Percentiles rank a stretch among this genome's conserved stretches.
These are phyloP conservation scores for Acrocephalus kingi DNA, from an alignment of 2,113 vertebrate genomes.

Conservation along the genomic window DNA sequence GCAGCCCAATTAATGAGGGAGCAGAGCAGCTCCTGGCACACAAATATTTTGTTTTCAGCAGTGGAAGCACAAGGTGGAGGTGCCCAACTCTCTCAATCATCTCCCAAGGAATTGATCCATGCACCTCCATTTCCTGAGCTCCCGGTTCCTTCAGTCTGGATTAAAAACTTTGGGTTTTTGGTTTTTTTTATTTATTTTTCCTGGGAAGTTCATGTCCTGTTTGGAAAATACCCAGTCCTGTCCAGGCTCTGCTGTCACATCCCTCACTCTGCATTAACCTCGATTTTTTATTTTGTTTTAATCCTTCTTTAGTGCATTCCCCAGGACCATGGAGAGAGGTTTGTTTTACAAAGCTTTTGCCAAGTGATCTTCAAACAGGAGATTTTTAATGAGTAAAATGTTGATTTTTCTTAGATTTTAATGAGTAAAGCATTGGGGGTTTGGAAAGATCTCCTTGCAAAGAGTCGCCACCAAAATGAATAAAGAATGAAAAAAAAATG, in stretches of 20 bases:
- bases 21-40: background rate
- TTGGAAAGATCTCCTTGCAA: background rate
- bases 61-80: background rate
- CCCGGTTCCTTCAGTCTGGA: background rate
- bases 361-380: background rate
- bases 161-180: background rate
- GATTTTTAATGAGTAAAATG: background rate
- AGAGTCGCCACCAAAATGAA: background rate
- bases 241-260: background rate
- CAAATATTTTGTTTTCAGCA: background rate
- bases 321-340: background rate
- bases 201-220: background rate
- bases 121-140: background rate
- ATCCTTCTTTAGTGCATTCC: background rate
- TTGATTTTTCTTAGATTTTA: too few species aligned
- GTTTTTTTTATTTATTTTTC: background rate
- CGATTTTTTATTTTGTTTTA: background rate
- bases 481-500: background rate
- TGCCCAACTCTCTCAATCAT: background rate
- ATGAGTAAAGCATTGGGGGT: background rate
- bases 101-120: background rate
- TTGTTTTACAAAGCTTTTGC: background rate
- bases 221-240: background rate
- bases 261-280: background rate
- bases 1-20: constrained; percentile 9